phyloP scores from a whole-genome alignment of 1,140 invertebrate species.

The Sinella curviseta region DNA sequence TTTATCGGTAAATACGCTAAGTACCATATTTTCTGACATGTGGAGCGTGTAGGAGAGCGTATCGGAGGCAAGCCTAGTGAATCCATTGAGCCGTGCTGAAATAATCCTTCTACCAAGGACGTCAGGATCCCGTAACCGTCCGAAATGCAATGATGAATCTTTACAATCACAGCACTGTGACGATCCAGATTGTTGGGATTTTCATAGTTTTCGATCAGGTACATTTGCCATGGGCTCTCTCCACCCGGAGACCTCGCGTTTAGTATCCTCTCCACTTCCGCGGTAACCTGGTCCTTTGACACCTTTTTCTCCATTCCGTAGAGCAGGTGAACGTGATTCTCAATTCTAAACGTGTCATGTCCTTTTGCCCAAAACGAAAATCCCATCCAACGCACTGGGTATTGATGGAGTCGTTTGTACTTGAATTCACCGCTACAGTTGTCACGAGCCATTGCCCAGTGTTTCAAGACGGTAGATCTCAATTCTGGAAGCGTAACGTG shows the following conservation, averaged over 20 bases:
- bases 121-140: too few species aligned
- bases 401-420: not conserved
- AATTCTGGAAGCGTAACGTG: too few species aligned
- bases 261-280: not conserved
- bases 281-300: not conserved
- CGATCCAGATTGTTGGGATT: too few species aligned
- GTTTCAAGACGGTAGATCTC: too few species aligned
- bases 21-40: not conserved
- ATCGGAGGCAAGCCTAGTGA: too few species aligned
- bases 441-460: too few species aligned
- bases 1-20: not conserved
- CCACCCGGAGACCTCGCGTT: not conserved
- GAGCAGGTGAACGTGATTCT: not conserved
- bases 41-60: too few species aligned
- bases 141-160: not conserved
- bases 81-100: too few species aligned
- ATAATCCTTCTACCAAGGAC: too few species aligned
- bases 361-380: not conserved
- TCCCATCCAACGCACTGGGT: not conserved
- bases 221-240: not conserved
- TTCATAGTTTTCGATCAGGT: not conserved
- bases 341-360: not conserved
- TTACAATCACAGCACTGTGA: not conserved
- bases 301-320: not conserved
- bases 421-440: not conserved